phyloP scores from a whole-genome alignment of 2,113 vertebrate species.

The Rana temporaria region DNA sequence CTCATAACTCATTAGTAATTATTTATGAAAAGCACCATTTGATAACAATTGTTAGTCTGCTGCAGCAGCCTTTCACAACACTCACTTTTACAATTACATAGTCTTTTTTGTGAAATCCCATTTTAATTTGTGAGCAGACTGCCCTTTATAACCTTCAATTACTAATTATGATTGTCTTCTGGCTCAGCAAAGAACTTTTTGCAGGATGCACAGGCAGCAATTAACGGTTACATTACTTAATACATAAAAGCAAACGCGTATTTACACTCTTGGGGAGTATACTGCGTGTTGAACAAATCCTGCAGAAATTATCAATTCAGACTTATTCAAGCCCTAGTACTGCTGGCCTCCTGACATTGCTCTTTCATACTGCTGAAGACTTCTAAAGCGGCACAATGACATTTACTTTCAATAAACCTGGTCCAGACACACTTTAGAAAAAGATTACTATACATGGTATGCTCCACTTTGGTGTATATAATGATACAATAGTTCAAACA shows the following conservation, averaged over 20 bases:
- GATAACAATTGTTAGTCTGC: constrained; percentile 1
- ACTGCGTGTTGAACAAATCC: constrained; percentile 42
- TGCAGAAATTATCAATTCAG: constrained; percentile 55
- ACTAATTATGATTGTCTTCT: constrained; percentile 56
- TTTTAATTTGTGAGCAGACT: constrained; percentile 48
- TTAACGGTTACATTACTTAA: constrained; percentile 55
- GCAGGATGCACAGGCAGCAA: constrained; percentile 50
- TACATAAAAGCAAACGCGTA: constrained; percentile 56
- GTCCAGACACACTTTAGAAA: constrained; percentile 22
- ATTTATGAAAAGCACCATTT: constrained; percentile 14
- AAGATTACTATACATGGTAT: constrained; percentile 8
- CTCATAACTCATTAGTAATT: constrained; percentile 32
- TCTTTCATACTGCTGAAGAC: constrained; percentile 18
- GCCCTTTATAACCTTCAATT: constrained; percentile 56
- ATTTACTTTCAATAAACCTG: constrained; percentile 30
- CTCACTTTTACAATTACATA: constrained; percentile 37
- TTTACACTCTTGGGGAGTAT: constrained; percentile 54
- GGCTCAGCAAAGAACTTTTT: constrained; percentile 27
- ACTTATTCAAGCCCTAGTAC: constrained; percentile 35
- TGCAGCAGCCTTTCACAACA: constrained; percentile 11
- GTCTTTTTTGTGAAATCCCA: constrained; percentile 37
- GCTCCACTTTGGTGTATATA: neutral
- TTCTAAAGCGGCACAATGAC: constrained; percentile 31
- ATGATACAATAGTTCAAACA: neutral
- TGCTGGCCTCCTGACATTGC: constrained; percentile 33